Evolutionary conservation across 2,797 vertebrate species (phyloP).

Genomic region (Alca torda): DNA sequence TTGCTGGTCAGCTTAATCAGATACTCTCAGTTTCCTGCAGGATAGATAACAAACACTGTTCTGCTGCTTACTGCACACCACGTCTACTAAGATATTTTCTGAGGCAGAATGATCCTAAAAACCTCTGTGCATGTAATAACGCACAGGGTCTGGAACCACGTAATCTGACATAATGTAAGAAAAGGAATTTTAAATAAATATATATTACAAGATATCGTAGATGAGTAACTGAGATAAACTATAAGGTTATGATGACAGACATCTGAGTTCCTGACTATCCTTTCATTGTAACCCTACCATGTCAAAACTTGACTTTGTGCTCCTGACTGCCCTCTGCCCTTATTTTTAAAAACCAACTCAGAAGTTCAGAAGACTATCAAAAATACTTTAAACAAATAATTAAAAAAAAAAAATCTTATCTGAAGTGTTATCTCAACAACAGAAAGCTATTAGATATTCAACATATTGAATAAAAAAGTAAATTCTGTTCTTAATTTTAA

Average conservation of each 20-base stretch:
- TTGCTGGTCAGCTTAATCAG: slow-evolving; percentile 79
- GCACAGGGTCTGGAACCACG: neutral
- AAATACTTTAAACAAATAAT: neutral
- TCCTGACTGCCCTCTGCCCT: neutral
- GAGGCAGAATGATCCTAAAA: slow-evolving; percentile 8
- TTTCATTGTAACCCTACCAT: neutral
- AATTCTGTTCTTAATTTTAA: neutral
- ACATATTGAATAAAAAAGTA: neutral
- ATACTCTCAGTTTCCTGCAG: slow-evolving; percentile 78
- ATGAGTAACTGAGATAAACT: neutral
- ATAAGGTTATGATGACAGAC: neutral
- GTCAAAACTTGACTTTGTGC: neutral
- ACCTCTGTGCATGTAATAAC: neutral
- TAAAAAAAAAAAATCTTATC: neutral
- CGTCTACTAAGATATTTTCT: slow-evolving; percentile 52
- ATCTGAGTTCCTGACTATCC: neutral
- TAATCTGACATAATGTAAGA: neutral
- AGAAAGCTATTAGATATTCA: neutral
- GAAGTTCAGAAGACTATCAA: neutral
- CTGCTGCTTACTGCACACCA: slow-evolving; percentile 54
- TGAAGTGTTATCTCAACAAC: neutral
- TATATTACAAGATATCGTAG: neutral
- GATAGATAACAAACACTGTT: slow-evolving; percentile 54
- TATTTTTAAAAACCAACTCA: neutral
- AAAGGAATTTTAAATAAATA: neutral